Evolutionary conservation across 1,140 invertebrate species (phyloP).

Genomic region (Drosophila kikkawai): DNA sequence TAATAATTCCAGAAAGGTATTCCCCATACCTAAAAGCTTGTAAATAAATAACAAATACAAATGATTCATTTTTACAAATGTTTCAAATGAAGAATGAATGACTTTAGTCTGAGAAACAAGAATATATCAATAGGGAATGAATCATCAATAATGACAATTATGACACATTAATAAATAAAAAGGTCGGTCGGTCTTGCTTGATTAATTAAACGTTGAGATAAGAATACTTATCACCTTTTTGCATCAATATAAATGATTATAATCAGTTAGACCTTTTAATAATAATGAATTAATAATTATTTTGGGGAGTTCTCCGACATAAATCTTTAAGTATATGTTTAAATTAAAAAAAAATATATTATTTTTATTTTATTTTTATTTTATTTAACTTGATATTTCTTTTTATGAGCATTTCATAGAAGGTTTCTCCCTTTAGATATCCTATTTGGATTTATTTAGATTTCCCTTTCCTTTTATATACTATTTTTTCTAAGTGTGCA

Average conservation of each 20-base stretch:
- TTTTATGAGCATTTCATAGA: no score
- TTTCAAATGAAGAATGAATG: not conserved
- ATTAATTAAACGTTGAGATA: not conserved
- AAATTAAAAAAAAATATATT: not conserved
- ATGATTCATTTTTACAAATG: conserved; percentile 10
- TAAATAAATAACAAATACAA: not conserved
- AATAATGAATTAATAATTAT: not conserved
- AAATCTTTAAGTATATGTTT: not conserved
- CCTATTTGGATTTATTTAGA: no score
- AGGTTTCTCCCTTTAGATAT: no score
- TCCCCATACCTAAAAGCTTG: not conserved
- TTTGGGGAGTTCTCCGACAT: not conserved
- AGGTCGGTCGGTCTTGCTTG: no score
- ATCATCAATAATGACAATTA: conserved; percentile 4
- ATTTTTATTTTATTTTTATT: no score
- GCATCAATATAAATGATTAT: not conserved
- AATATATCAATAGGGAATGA: conserved; percentile 4
- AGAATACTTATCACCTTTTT: not conserved
- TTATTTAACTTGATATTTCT: no score
- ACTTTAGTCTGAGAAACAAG: conserved; percentile 2
- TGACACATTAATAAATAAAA: conserved; percentile 2
- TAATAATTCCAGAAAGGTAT: not conserved
- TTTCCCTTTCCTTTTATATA: no score
- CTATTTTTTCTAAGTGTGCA: conserved; percentile 7
- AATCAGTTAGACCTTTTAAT: not conserved